Conservation (phyloP, 2,113 vertebrate species). For the Chamaetylas fuelleborni region DNA sequence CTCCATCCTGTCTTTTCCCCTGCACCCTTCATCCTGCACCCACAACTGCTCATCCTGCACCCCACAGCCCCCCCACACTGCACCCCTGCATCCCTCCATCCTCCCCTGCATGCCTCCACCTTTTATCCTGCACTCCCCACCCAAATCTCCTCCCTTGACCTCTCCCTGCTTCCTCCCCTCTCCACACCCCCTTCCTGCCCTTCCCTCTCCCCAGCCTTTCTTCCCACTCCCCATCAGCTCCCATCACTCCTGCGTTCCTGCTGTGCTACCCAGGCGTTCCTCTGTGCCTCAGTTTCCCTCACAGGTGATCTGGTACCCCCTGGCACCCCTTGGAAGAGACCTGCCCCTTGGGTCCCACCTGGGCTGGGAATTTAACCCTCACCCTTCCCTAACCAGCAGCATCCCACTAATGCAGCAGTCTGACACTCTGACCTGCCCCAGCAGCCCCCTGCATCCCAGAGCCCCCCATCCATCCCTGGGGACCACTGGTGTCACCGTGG, state of each 20-base stretch:
- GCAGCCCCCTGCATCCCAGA: not conserved
- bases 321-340: not conserved
- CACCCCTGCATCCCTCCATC: not conserved
- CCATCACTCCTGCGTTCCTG: not conserved
- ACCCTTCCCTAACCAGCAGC: not conserved
- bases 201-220: not conserved
- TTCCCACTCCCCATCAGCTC: not conserved
- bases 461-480: not conserved
- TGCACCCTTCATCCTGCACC: not conserved
- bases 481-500: constrained; percentile 45
- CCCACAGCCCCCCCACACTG: not conserved
- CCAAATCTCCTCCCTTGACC: too few species aligned
- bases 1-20: not conserved
- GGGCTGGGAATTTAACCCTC: not conserved
- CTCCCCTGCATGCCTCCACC: not conserved
- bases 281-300: not conserved
- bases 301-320: not conserved
- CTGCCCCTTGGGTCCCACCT: not conserved
- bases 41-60: not conserved
- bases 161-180: too few species aligned
- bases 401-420: not conserved
- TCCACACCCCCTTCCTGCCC: not conserved
- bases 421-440: not conserved
- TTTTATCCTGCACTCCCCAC: not conserved
- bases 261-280: not conserved